phyloP scores from a whole-genome alignment of 1,140 invertebrate species.

The Meloidogyne floridensis region DNA sequence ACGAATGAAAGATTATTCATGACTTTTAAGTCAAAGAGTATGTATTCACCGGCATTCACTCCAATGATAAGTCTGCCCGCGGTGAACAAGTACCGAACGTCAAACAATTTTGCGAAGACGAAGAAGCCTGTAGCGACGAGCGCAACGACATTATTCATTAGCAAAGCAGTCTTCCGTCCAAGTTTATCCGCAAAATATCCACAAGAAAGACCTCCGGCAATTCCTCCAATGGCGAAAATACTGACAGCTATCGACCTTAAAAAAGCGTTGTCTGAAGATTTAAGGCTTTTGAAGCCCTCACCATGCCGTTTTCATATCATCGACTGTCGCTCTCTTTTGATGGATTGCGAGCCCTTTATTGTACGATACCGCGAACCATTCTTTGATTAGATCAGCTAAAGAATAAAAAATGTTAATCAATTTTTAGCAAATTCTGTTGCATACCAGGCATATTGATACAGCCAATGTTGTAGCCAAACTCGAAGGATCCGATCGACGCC shows the following conservation, averaged over 20 bases:
- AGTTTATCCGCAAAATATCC: constrained; percentile 77
- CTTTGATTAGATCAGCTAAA: constrained; percentile 49
- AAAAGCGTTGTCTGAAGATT: constrained; percentile 42
- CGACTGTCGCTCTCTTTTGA: constrained; percentile 26
- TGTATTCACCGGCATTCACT: constrained; percentile 76
- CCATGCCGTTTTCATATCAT: constrained; percentile 5
- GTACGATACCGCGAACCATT: constrained; percentile 57
- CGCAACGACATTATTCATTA: constrained; percentile 91
- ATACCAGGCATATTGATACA: constrained; percentile 85
- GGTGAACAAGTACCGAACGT: constrained; percentile 93
- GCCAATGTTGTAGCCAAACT: constrained; percentile 90
- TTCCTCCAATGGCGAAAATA: constrained; percentile 85
- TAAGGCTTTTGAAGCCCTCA: constrained; percentile 39
- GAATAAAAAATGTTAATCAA: neutral
- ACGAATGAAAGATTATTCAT: neutral
- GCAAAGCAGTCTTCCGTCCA: constrained; percentile 86
- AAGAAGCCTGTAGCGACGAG: constrained; percentile 87
- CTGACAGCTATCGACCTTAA: constrained; percentile 79
- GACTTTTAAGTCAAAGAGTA: neutral
- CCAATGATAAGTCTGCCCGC: constrained; percentile 87
- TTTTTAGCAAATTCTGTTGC: constrained; percentile 52
- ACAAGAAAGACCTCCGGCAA: constrained; percentile 82
- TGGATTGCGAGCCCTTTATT: constrained; percentile 10
- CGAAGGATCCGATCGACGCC: constrained; percentile 87
- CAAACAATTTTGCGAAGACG: constrained; percentile 86